Conservation (phyloP, 2,797 vertebrate genomes). For the Channa striata region DNA sequence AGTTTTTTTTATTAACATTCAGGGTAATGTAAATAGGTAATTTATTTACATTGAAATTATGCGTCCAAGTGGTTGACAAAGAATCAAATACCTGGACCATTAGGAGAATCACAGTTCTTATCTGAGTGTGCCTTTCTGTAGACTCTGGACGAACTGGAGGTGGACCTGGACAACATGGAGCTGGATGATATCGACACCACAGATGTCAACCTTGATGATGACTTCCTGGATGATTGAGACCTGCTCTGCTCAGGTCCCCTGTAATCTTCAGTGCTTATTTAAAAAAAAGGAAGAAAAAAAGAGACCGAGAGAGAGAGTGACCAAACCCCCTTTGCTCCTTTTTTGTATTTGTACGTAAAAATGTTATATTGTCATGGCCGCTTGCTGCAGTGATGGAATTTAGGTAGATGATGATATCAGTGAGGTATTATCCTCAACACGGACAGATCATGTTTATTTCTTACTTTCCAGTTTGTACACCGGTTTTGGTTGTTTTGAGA, state of each 20-base stretch:
- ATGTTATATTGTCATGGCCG: slow-evolving; percentile 65
- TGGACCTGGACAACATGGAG: slow-evolving; percentile 97
- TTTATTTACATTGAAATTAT: too few relatives aligned
- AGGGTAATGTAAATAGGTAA: too few relatives aligned
- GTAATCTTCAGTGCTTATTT: slow-evolving; percentile 72
- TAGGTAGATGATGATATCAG: slow-evolving; percentile 37
- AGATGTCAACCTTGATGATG: slow-evolving; percentile 97
- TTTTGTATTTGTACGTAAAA: slow-evolving; percentile 80
- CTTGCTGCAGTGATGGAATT: slow-evolving; percentile 41
- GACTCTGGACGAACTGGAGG: slow-evolving; percentile 90
- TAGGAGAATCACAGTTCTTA: not conserved
- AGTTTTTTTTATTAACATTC: too few relatives aligned
- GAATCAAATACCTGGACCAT: not conserved
- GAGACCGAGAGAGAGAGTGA: too few relatives aligned
- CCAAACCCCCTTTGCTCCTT: slow-evolving; percentile 71
- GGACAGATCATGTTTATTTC: slow-evolving; percentile 38
- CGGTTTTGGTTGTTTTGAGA: slow-evolving; percentile 43
- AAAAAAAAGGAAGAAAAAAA: slow-evolving; percentile 53
- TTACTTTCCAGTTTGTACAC: slow-evolving; percentile 70
- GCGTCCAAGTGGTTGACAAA: not conserved
- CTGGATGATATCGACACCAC: slow-evolving; percentile 97
- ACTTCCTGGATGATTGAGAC: slow-evolving; percentile 93
- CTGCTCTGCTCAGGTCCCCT: slow-evolving; percentile 25
- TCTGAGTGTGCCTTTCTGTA: slow-evolving; percentile 26
- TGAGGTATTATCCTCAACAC: slow-evolving; percentile 42